These are phyloP conservation scores for Calephelis perditalis DNA, from an alignment of 2,888 invertebrate genomes.

Conservation along the genomic window DNA sequence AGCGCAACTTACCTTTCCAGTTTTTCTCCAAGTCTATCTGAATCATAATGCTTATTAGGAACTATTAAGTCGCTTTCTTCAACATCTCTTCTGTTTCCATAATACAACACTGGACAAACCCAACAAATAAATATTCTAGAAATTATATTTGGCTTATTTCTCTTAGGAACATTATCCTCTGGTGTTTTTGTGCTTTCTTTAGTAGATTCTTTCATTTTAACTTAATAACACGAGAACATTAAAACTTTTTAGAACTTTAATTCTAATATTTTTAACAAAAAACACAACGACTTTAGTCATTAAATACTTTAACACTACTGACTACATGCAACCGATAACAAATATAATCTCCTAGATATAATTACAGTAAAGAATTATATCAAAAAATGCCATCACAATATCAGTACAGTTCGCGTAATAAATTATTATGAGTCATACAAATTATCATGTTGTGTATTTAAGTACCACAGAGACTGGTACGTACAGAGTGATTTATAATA, in stretches of 20 bases:
- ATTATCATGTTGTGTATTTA: background rate
- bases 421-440: background rate
- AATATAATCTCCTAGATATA: conserved; percentile 2
- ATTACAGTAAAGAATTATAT: background rate
- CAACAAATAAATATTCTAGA: conserved; percentile 66
- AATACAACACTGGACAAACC: conserved; percentile 67
- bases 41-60: conserved; percentile 79
- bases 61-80: conserved; percentile 81
- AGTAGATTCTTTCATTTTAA: conserved; percentile 26
- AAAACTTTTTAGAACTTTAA: background rate
- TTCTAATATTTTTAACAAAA: background rate
- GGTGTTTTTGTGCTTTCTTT: conserved; percentile 22
- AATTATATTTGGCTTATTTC: conserved; percentile 53
- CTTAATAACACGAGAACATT: background rate
- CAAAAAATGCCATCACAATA: background rate
- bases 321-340: conserved; percentile 11
- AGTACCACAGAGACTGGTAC: background rate
- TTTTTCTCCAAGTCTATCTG: conserved; percentile 77
- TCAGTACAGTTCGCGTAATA: conserved; percentile 1
- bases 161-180: conserved; percentile 36
- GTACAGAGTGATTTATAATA: conserved; percentile 1
- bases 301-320: conserved; percentile 12
- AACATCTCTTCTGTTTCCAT: conserved; percentile 78
- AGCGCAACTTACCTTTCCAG: conserved; percentile 69
- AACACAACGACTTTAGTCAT: conserved; percentile 1